Base-by-base conservation (phyloP, 2,797 vertebrate genomes). In the Sebastes itinus region DNA sequence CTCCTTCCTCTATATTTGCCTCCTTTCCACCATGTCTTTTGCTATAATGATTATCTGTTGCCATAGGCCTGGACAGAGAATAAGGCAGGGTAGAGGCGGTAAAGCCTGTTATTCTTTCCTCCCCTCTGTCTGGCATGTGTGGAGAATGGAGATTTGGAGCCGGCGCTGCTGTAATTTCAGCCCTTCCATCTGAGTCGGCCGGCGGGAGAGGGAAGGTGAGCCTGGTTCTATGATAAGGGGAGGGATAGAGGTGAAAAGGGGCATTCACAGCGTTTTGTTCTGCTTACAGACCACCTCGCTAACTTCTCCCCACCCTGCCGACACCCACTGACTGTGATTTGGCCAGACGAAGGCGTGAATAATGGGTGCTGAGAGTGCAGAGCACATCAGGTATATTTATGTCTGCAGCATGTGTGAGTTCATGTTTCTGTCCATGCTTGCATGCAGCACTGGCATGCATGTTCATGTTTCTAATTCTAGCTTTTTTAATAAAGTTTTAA, bases 41-140 rank as follows among this genome's bases (percentile, higher is more conserved):
- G 61, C 85, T 84, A 80, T 86, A 92, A 90, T 86, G 78, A 75
- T 91, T 85, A 91, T 93, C 82, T 89, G 79, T 81, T 81, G 81
- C 68, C 64, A 35, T 61, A 64, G 75, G 56, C 54, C 71, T n/a
- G 71, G 75, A 77, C 71, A 83, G 54, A 80, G 79, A 72, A 75
- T 60, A 76, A 79, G 78, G 73, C 78, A 62, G 73, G 55, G 82
- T 78, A 75, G 75, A 87, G 79, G 85, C 68, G 1, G 78, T 87
- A 64, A 86, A 84, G 85, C 81, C 87, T 92, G 89, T 93, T 94
- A 88, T 93, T 92, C 91, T 93, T 94, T 84, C 90, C 92, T 92
- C 92, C 89, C 88, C 63, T 82, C 83, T 86, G 89, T 93, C 88
- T 92, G 93, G 91, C 87, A 93, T 91, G 89, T 91, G 89, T 87